Evolutionary conservation across 2,797 vertebrate species (phyloP).

Genomic region (Eidolon dupreanum): DNA sequence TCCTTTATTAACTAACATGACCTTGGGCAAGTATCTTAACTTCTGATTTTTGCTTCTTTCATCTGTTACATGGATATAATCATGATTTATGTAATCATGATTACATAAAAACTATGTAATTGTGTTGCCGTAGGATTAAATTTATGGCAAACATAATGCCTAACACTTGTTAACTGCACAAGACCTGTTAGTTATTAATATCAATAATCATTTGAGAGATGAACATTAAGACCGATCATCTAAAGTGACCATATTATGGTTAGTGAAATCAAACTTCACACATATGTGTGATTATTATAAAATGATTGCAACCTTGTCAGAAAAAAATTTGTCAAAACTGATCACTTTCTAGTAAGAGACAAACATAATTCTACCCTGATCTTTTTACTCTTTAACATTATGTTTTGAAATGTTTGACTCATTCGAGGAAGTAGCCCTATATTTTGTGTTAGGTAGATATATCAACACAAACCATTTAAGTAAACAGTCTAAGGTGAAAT

Average conservation of each 20-base stretch:
- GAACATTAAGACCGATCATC: neutral
- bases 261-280: constrained; percentile 15
- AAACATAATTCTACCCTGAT: constrained; percentile 32
- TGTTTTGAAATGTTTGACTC: constrained; percentile 58
- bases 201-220: neutral
- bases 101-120: neutral
- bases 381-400: neutral
- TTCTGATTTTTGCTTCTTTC: neutral
- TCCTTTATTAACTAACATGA: neutral
- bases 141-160: neutral
- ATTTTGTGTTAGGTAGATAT: constrained; percentile 48
- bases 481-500: constrained; percentile 27
- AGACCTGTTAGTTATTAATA: neutral
- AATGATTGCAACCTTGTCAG: neutral
- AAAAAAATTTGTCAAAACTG: constrained; percentile 55
- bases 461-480: constrained; percentile 28
- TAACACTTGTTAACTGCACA: neutral
- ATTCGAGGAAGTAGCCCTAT: neutral
- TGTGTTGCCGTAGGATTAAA: neutral
- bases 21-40: neutral
- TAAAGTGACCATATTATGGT: neutral
- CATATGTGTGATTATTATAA: neutral
- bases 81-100: neutral
- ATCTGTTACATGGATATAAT: neutral
- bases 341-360: neutral